Percentiles rank a stretch among this genome's conserved stretches.
Evolutionary conservation across 2,113 vertebrate genomes (phyloP).

Genomic region (Rhombomys opimus): DNA sequence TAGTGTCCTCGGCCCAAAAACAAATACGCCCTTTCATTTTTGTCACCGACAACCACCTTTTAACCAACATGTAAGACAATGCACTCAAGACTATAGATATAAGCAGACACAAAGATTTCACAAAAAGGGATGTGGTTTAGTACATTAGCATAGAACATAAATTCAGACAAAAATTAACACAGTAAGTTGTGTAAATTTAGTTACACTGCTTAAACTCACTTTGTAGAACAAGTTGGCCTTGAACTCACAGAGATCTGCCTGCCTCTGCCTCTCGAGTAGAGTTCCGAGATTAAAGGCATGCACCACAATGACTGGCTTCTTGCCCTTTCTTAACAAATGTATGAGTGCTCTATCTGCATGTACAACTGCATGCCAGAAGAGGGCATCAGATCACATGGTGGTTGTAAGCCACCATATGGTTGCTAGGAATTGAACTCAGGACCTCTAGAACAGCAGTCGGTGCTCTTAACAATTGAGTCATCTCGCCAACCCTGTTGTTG

Average conservation of each 20-base stretch:
- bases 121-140: not conserved
- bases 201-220: not conserved
- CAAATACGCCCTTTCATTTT: not conserved
- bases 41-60: not conserved
- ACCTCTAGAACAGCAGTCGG: too few relatives aligned
- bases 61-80: not conserved
- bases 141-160: not conserved
- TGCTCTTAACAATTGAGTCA: too few relatives aligned
- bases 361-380: too few relatives aligned
- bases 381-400: too few relatives aligned
- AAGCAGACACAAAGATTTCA: not conserved
- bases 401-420: too few relatives aligned
- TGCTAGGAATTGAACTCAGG: too few relatives aligned
- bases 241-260: not conserved
- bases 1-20: not conserved
- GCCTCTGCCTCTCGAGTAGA: too few relatives aligned
- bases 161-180: not conserved
- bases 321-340: too few relatives aligned
- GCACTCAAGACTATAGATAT: not conserved
- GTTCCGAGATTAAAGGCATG: not conserved
- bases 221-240: not conserved
- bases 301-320: not conserved
- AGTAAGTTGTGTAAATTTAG: not conserved
- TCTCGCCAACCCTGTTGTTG: not conserved
- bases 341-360: too few relatives aligned